Percentiles rank a stretch among this genome's conserved stretches.
Conservation (phyloP, 2,797 vertebrate genomes). For the Basileuterus tristriatus region DNA sequence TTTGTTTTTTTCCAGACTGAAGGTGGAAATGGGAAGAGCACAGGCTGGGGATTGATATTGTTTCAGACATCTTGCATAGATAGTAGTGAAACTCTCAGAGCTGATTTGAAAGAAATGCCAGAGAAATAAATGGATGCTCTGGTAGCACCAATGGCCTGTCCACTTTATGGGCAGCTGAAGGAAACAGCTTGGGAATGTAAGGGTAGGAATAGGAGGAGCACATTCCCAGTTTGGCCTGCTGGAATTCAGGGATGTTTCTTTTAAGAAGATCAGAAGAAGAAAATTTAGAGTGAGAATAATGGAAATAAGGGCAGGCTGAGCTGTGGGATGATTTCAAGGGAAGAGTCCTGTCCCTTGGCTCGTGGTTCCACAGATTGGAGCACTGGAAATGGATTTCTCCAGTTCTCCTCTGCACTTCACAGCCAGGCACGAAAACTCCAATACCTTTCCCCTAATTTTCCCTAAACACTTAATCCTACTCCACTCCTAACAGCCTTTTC, state of each 20-base stretch:
- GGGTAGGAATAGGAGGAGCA: background rate
- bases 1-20: background rate
- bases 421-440: background rate
- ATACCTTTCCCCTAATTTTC: background rate
- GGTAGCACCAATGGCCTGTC: background rate
- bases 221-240: background rate
- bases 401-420: background rate
- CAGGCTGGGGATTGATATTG: background rate
- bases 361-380: background rate
- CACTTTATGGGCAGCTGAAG: background rate
- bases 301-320: background rate
- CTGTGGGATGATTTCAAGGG: background rate
- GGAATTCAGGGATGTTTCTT: constrained; percentile 37
- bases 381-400: background rate
- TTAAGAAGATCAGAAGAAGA: constrained; percentile 13
- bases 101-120: background rate
- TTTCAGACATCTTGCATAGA: background rate
- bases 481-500: background rate
- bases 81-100: background rate
- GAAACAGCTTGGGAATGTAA: background rate
- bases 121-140: background rate
- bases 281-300: background rate
- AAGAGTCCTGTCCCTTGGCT: background rate
- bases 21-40: background rate
- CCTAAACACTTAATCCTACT: background rate